Percentiles rank a stretch among this genome's conserved stretches.
Evolutionary conservation across 2,888 invertebrate species (phyloP).

Genomic region (Empis livida): DNA sequence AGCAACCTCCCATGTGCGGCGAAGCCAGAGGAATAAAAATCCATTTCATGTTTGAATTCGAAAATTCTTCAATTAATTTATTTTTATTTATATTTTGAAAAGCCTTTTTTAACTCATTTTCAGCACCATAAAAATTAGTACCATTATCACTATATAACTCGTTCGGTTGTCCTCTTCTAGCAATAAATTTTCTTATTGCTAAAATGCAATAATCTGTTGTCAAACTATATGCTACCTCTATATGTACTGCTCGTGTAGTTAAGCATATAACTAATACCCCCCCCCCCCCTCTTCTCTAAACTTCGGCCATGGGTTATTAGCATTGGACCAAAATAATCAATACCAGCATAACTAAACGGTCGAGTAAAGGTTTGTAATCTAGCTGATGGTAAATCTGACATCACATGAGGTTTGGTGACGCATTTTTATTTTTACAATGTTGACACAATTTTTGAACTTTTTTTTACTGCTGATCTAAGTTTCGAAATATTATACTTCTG

Average conservation of each 20-base stretch:
- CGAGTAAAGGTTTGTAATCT: slow-evolving; percentile 5
- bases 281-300: slow-evolving; percentile 8
- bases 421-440: slow-evolving; percentile 10
- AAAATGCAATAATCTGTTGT: slow-evolving; percentile 10
- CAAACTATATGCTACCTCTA: slow-evolving; percentile 16
- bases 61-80: slow-evolving; percentile 1
- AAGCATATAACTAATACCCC: slow-evolving; percentile 13
- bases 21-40: slow-evolving; percentile 14
- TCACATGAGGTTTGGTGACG: slow-evolving; percentile 5
- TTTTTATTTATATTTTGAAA: background rate
- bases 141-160: slow-evolving; percentile 11
- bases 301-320: slow-evolving; percentile 7
- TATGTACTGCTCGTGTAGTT: slow-evolving; percentile 9
- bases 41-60: slow-evolving; percentile 10
- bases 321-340: slow-evolving; percentile 10
- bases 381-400: slow-evolving; percentile 7
- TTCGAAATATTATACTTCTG: slow-evolving; percentile 1
- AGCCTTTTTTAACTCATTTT: background rate
- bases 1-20: slow-evolving; percentile 13
- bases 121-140: slow-evolving; percentile 11
- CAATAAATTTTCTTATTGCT: slow-evolving; percentile 7
- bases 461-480: slow-evolving; percentile 5
- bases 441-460: slow-evolving; percentile 5
- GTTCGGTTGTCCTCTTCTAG: slow-evolving; percentile 5
- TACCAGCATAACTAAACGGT: slow-evolving; percentile 8